Base-by-base conservation (phyloP, 2,888 invertebrate species). In the Xestia c-nigrum region DNA sequence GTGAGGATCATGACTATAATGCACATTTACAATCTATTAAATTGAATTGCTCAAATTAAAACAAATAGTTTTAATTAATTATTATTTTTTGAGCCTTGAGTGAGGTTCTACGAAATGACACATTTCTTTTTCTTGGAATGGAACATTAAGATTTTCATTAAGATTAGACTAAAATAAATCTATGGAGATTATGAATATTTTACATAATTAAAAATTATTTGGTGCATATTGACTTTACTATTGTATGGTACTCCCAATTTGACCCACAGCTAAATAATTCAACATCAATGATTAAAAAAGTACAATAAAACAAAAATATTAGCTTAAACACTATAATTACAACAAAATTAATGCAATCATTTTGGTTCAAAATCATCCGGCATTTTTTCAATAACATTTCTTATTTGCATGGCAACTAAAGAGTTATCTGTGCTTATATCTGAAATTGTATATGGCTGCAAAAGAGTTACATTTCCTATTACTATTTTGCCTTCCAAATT, bases 381-480 rank as follows among this genome's bases (percentile, higher is more conserved):
- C 94, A 96, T 95, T 81, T 85, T 91, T 65, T 92, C 91, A 70
- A 96, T 91, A 4, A 96, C 85, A 87, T 92, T 94, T 80, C 87
- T 93, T 72, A 96, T 91, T 88, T 94, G 94, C 83, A 92, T 88
- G 21, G 93, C 93, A 43, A 96, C 91, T 57, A 95, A 91, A 59
- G 95, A 92, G 85, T 94, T 96, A 31, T 94, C 93, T 24, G 96
- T 93, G 89, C 94, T 94, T 78, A 96, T 92, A 88, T 95, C 93
- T 63, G 83, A 87, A 40, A 88, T 84, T 80, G 82, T 89, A 65
- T 96, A 96, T 3, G 96, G 96, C 46, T 94, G 93, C 66, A 96
- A 80, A 76, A 96, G 82, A 72, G 87, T 89, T 1, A 93, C 93
- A 92, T 92, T 93, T 6, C 94, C 94, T 83, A 96, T 90, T 55